A percentile compares a stretch with the other conserved stretches of the same genome.
Conservation (phyloP, 2,113 vertebrate genomes). For the Grallaria varia region DNA sequence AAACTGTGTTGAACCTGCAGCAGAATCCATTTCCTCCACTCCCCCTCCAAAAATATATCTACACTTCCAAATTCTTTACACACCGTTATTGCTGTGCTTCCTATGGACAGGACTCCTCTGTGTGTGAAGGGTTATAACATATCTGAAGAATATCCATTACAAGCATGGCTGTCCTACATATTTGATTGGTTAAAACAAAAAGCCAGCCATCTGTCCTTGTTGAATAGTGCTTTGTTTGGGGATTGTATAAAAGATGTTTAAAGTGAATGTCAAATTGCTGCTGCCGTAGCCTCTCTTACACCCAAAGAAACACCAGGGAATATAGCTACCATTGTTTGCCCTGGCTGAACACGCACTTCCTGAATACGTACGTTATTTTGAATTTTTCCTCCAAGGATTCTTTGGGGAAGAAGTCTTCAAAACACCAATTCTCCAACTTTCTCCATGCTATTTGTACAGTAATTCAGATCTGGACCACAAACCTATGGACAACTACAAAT, state of each 20-base stretch:
- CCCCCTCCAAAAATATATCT: not conserved
- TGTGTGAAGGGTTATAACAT: not conserved
- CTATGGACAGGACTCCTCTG: not conserved
- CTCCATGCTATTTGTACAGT: not conserved
- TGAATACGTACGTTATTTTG: not conserved
- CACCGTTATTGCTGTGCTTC: not conserved
- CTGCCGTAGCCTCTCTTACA: not conserved
- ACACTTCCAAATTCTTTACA: not conserved
- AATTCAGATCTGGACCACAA: not conserved
- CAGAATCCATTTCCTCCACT: rapidly evolving
- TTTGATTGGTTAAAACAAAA: not conserved
- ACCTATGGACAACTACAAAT: not conserved
- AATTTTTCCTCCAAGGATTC: not conserved
- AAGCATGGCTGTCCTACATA: not conserved
- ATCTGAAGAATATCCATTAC: not conserved
- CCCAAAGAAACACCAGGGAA: not conserved
- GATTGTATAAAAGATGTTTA: not conserved
- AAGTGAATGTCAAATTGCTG: not conserved
- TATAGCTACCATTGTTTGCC: not conserved
- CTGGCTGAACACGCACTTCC: not conserved
- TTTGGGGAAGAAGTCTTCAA: not conserved
- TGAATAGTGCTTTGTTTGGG: not conserved
- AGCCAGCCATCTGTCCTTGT: not conserved
- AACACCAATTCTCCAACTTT: not conserved
- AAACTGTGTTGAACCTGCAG: not conserved